A percentile compares a stretch with the other conserved stretches of the same genome.
These are phyloP conservation scores for Rhagoletis zephyria DNA, from an alignment of 1,140 invertebrate genomes.

Conservation along the genomic window DNA sequence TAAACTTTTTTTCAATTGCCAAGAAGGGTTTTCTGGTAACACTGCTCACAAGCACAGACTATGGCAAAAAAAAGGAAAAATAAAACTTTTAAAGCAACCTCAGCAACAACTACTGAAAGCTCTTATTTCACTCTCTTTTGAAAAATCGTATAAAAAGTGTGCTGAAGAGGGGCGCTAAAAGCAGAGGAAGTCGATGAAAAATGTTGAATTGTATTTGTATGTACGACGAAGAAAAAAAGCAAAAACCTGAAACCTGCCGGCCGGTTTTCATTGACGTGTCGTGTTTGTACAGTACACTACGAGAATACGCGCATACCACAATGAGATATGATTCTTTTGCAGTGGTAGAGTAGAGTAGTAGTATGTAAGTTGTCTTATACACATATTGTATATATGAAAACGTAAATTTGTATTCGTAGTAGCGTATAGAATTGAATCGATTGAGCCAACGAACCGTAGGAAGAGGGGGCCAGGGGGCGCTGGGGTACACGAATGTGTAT, in stretches of 20 bases:
- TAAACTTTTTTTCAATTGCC: too few species aligned
- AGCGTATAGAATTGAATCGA: background rate
- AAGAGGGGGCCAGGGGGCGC: background rate
- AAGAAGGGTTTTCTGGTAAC: too few species aligned
- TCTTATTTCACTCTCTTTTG: constrained; percentile 30
- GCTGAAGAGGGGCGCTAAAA: too few species aligned
- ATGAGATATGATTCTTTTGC: background rate
- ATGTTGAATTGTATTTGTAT: too few species aligned
- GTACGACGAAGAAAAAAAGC: background rate
- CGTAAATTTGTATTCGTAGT: background rate
- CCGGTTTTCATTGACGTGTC: constrained; percentile 52
- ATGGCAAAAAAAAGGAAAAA: constrained; percentile 21
- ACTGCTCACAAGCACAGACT: constrained; percentile 29
- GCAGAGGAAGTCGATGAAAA: too few species aligned
- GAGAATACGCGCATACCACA: background rate
- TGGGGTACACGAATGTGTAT: background rate
- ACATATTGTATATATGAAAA: too few species aligned
- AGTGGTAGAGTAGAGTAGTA: background rate
- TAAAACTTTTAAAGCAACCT: background rate
- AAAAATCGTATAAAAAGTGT: background rate
- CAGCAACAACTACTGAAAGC: constrained; percentile 15
- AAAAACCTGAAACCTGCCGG: constrained; percentile 41
- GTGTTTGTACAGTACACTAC: background rate
- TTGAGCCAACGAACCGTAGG: background rate
- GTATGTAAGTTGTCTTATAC: constrained; percentile 13